Conservation (phyloP, 2,113 vertebrate genomes). For the Manacus vitellinus region DNA sequence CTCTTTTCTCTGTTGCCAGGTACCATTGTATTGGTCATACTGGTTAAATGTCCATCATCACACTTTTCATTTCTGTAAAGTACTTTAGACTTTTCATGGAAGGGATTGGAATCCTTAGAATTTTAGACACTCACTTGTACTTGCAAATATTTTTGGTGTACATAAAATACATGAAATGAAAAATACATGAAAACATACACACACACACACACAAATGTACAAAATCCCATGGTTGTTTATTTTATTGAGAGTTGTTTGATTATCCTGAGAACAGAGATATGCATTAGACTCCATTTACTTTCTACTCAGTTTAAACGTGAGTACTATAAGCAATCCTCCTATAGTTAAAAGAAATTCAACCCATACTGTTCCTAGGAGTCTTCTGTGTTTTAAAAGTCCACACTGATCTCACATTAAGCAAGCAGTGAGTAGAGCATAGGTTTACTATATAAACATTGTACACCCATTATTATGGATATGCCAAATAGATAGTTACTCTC, state of each 20-base stretch:
- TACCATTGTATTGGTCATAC: background rate
- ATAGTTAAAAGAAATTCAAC: background rate
- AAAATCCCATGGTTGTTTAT: background rate
- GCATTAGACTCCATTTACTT: background rate
- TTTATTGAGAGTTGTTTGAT: background rate
- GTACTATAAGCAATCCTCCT: background rate
- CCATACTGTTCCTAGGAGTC: background rate
- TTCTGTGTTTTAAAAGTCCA: background rate
- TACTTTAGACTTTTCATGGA: background rate
- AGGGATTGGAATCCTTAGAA: background rate
- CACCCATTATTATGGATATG: background rate
- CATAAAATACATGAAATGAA: background rate
- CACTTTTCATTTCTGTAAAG: background rate
- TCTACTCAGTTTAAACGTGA: background rate
- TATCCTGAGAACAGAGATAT: background rate
- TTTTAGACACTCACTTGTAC: background rate
- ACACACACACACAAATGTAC: background rate
- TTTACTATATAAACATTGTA: background rate
- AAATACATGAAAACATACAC: background rate
- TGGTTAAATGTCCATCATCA: background rate
- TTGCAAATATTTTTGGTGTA: background rate
- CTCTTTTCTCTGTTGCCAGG: background rate
- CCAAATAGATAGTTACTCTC: background rate
- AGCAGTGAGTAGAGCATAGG: background rate
- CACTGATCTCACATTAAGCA: background rate